Evolutionary conservation across 2,888 invertebrate species (phyloP), one percentile per base, ranked within the genome.

Genomic region (Mesorhabditis sp.): DNA sequence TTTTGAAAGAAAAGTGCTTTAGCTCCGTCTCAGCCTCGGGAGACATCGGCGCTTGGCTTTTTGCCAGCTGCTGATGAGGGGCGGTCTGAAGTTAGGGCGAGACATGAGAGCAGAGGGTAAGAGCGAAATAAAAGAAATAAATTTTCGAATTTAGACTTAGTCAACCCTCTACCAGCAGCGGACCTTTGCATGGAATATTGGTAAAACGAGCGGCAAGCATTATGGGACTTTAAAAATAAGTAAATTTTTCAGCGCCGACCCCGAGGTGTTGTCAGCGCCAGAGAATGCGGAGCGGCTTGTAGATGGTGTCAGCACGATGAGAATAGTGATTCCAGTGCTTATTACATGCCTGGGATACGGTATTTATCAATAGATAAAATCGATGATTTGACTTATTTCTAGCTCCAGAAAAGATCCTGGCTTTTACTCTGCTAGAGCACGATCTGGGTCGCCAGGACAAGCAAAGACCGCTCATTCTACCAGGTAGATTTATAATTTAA

Each of bases 281-380:
- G 58, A 50, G 58, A 50, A n/a, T 50, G 58, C n/a, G n/a, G 58
- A 10, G n/a, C 58, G 7, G 58, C 10, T 13, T 50, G 58, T 50
- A 10, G n/a, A 50, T 50, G 58, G 58, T 50, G 58, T 50, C 58
- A 50, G 7, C 58, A 50, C 58, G 58, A n/a, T 13, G 58, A 50
- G n/a, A 28, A 28, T 28, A 50, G 58, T 50, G 58, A 50, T 2
- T 50, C 58, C 7, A 50, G 58, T 2, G 58, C 58, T 50, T 50
- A 50, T 50, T 50, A 13, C 58, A 50, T 50, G 58, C 58, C 58
- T 50, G 58, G 58, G n/a, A 50, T 50, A n/a, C 7, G 58, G 58
- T 50, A 50, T 13, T 10, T 10, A 50, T 28, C 7, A 50, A 50
- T 10, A 50, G n/a, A 50, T 13, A n/a, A n/a, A 50, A 13, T 50